These are phyloP conservation scores for Rhombomys opimus DNA, from an alignment of 2,113 vertebrate species.

Conservation along the genomic window DNA sequence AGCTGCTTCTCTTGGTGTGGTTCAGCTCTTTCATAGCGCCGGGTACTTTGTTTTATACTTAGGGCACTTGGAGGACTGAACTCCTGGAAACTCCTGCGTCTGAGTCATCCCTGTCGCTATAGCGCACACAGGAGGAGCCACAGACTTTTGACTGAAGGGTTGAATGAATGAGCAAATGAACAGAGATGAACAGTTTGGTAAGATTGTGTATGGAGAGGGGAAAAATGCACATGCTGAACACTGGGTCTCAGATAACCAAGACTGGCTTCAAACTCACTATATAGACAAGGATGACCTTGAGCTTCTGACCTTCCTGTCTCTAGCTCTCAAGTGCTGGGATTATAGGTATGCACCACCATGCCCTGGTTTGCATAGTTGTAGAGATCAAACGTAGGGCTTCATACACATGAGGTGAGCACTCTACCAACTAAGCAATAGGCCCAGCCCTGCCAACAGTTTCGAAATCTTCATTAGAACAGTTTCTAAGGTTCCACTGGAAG, in stretches of 20 bases:
- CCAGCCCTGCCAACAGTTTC: conserved; percentile 6
- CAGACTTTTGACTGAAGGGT: neutral
- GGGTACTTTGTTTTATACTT: neutral
- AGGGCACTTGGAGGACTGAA: neutral
- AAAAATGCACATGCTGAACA: too few species aligned
- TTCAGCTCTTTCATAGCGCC: neutral
- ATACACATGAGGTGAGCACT: too few species aligned
- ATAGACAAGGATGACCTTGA: neutral
- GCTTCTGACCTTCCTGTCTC: neutral
- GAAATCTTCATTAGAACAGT: neutral
- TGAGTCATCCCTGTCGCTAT: neutral
- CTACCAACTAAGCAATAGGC: neutral
- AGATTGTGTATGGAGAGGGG: neutral
- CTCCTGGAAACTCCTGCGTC: neutral
- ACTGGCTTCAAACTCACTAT: neutral
- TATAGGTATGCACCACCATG: too few species aligned
- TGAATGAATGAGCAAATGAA: neutral
- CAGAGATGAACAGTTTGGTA: neutral
- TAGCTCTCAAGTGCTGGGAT: neutral
- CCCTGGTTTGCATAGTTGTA: neutral
- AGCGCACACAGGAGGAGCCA: neutral
- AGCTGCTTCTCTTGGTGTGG: neutral
- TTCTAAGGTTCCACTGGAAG: neutral
- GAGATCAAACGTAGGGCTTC: neutral
- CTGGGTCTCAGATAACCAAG: neutral